Base-by-base conservation (phyloP, 1,140 invertebrate genomes). In the Cydia splendana region DNA sequence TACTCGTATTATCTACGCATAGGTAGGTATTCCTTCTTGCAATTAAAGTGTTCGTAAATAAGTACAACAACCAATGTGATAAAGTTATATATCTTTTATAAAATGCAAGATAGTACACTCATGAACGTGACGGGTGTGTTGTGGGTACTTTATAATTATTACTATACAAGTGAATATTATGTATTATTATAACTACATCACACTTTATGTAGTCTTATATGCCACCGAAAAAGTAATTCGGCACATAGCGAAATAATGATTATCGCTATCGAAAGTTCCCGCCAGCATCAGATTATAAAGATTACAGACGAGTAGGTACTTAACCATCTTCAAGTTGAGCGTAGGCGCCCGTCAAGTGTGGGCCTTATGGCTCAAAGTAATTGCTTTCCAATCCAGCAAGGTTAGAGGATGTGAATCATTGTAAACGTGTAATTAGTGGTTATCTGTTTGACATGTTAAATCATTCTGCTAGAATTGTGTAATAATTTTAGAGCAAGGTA, bases 321-420 rank as follows among this genome's bases (percentile, higher is more conserved):
- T 71, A 71, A 18, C 67, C 30, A 38, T 67, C 65, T 67, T 38
- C 57, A 62, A 62, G 57, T 10, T 7, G 30, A 34, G 28, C 67
- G 67, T 71, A 38, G 67, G 67, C 34, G 67, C 34, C 34, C 67
- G 67, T 71, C 67, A 71, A 71, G 67, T 71, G 67, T 71, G 18
- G 67, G 67, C 34, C 67, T 71, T 71, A 71, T 71, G 67, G 67
- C 34, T 38, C 30, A 71, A 38, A 71, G 34, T 71, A 71, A 71
- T 71, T 42, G 67, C 67, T 71, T 71, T 71, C 67, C 67, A 71
- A 71, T 71, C 67, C 65, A 67, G 57, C 57, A 20, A 71, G 67
- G 67, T 38, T 71, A 18, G 30, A 65, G 28, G 65, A 71, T 71
- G 65, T 71, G 67, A 71, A 71, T 71, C 67, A 71, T 71, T 42